Base-by-base conservation (phyloP, 2,113 vertebrate species). In the Eira barbara region DNA sequence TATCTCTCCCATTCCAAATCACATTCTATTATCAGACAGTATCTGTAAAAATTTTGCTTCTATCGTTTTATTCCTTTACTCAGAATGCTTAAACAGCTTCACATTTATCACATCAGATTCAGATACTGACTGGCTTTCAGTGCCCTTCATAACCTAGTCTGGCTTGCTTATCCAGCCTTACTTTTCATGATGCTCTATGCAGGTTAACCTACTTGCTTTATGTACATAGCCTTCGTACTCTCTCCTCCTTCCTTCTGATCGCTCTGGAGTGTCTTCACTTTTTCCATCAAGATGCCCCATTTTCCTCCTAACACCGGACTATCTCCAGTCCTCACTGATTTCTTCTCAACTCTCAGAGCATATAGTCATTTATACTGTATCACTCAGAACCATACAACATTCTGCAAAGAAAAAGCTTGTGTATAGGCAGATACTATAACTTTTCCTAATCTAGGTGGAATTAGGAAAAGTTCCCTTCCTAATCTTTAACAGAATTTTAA, bases 1-100 rank as follows among this genome's bases (percentile, higher is more conserved):
- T 86, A n/a, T 63, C 47, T 81, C 90, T 29, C 42, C 15, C 95
- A 74, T 3, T 63, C 18, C 3, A 88, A 29, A 88, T 74, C 8
- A 6, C 4, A 39, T 81, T 83, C 57, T 84, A 20, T 93, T 86
- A 92, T 84, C 47, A 94, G 76, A 59, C 3, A 84, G 7, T 71
- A 34, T 55, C 94, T 91, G 7, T 84, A 93, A 94, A 84, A 73
- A 47, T 47, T 91, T 84, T 88, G 31, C 49, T 90, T 96, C 90
- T 18, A 59, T 91, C 52, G 0, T 73, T 55, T 89, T 83, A 47
- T 57, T 82, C 52, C 23, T 92, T 81, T n/a, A 86, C 59, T 91
- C 25, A 96, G 0, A 95, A 88, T 49, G 71, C 63, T 93, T 89
- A 31, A 79, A 89, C 76, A 34, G 4, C 42, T 88, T 93, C 63